Evolutionary conservation across 2,797 vertebrate genomes (phyloP).

Genomic region (Uromys caudimaculatus): DNA sequence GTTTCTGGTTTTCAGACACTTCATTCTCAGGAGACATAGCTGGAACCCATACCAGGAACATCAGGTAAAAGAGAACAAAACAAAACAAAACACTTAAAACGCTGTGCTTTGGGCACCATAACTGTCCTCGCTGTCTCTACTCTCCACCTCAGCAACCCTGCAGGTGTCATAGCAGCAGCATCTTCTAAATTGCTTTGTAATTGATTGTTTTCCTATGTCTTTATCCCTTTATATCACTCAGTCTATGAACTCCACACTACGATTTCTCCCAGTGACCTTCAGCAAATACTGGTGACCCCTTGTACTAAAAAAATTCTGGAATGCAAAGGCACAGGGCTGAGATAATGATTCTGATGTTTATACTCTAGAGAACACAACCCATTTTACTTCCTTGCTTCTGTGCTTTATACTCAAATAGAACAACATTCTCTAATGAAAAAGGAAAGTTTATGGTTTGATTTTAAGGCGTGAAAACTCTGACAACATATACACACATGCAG

Average conservation of each 20-base stretch:
- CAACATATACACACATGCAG: background rate
- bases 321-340: background rate
- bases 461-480: background rate
- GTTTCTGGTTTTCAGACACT: background rate
- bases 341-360: background rate
- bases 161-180: background rate
- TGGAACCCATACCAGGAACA: background rate
- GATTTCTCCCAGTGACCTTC: background rate
- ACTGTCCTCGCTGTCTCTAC: background rate
- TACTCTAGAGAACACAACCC: background rate
- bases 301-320: slow-evolving; percentile 1
- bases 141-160: background rate
- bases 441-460: background rate
- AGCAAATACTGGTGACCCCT: background rate
- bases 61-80: background rate
- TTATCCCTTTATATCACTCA: background rate
- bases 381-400: background rate
- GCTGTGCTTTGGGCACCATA: rapidly evolving
- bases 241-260: background rate
- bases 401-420: background rate
- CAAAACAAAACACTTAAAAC: background rate
- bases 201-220: background rate
- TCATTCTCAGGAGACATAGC: background rate
- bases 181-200: background rate
- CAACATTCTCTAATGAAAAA: background rate